A percentile compares a stretch with the other conserved stretches of the same genome.
phyloP scores from a whole-genome alignment of 1,140 invertebrate genomes.

The Ephestia elutella region DNA sequence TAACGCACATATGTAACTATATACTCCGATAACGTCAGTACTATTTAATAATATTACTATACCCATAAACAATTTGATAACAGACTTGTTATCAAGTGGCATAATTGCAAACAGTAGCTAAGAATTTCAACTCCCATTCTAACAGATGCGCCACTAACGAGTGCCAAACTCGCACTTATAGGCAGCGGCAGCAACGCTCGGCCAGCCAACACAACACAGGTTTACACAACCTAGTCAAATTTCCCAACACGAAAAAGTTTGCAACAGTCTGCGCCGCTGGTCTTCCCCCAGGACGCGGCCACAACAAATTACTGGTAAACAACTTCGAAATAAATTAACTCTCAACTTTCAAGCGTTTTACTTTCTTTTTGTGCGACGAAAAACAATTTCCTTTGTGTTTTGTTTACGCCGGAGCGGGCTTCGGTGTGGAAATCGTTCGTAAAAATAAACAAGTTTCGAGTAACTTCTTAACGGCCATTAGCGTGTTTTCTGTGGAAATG shows the following conservation, averaged over 20 bases:
- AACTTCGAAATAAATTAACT: slow-evolving; percentile 72
- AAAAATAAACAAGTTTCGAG: slow-evolving; percentile 22
- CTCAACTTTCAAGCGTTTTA: slow-evolving; percentile 68
- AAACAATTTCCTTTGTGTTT: slow-evolving; percentile 63
- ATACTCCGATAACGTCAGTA: too few relatives aligned
- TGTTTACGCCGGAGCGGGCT: slow-evolving; percentile 44
- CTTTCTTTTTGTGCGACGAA: slow-evolving; percentile 61
- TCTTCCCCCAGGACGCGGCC: slow-evolving; percentile 51
- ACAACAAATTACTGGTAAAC: slow-evolving; percentile 68
- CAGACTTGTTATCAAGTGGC: neutral
- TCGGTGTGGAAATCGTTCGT: slow-evolving; percentile 23
- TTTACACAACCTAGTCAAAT: slow-evolving; percentile 41
- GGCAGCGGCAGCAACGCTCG: neutral
- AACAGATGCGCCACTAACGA: slow-evolving; percentile 10
- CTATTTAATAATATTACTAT: too few relatives aligned
- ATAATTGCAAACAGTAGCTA: neutral
- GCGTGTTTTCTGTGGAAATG: slow-evolving; percentile 6
- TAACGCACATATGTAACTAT: too few relatives aligned
- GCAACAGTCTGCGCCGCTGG: slow-evolving; percentile 42
- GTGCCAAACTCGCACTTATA: neutral
- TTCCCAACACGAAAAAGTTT: slow-evolving; percentile 54
- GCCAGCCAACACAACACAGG: slow-evolving; percentile 18
- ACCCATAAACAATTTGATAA: too few relatives aligned
- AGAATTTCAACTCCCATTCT: neutral
- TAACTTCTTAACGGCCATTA: slow-evolving; percentile 13